Conservation (phyloP, 2,797 vertebrate species). For the Podargus strigoides region DNA sequence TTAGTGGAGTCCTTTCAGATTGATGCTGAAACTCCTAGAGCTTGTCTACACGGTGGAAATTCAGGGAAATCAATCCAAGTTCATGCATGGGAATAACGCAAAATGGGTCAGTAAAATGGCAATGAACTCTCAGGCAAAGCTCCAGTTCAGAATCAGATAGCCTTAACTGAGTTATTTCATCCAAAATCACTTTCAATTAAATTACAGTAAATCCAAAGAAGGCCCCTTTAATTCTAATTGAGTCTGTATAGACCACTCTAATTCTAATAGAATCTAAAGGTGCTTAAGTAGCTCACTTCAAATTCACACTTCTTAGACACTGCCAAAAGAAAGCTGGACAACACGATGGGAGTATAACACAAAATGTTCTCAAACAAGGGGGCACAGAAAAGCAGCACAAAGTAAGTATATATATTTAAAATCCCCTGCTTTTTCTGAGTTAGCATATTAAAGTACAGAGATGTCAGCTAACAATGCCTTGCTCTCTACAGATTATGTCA, state of each 20-base stretch:
- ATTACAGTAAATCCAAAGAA: not conserved
- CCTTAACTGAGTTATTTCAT: not conserved
- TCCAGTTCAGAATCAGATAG: not conserved
- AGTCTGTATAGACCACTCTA: not conserved
- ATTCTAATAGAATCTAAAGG: not conserved
- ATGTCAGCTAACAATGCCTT: not conserved
- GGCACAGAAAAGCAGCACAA: not conserved
- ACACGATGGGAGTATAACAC: rapidly evolving
- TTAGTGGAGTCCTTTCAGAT: not conserved
- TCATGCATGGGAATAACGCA: not conserved
- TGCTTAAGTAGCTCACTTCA: not conserved
- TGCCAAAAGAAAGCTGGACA: not conserved
- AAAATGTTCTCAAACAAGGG: not conserved
- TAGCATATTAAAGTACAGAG: not conserved
- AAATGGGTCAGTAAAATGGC: not conserved
- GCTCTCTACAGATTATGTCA: not conserved
- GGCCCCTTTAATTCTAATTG: not conserved
- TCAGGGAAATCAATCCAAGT: not conserved
- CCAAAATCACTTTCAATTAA: not conserved
- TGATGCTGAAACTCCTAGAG: not conserved
- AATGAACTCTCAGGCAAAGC: not conserved
- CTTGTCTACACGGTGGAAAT: not conserved
- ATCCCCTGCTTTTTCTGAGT: not conserved
- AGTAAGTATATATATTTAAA: not conserved
- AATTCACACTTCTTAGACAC: not conserved